phyloP scores from a whole-genome alignment of 2,113 vertebrate genomes.

The Apodemus sylvaticus region DNA sequence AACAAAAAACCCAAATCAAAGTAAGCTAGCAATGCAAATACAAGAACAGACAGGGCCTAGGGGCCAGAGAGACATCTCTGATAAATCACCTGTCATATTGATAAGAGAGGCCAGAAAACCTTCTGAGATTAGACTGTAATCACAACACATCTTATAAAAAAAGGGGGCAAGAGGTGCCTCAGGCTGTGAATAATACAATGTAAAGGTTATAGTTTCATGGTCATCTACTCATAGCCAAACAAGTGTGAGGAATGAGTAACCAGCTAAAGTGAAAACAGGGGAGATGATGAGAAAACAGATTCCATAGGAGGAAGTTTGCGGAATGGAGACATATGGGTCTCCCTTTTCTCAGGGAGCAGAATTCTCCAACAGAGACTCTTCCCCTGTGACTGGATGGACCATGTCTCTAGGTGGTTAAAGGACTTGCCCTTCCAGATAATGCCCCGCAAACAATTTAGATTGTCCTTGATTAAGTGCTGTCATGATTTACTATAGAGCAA shows the following conservation, averaged over 20 bases:
- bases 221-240: background rate
- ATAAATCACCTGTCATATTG: background rate
- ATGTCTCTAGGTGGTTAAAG: background rate
- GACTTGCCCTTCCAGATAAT: background rate
- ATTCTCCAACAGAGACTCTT: background rate
- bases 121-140: background rate
- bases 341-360: too few relatives aligned
- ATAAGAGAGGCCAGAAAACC: background rate
- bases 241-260: background rate
- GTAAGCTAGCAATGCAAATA: background rate
- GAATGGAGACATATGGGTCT: background rate
- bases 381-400: too few relatives aligned
- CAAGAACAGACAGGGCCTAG: background rate
- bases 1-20: background rate
- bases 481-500: background rate
- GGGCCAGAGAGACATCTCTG: background rate
- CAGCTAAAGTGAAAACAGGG: background rate
- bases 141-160: background rate
- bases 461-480: background rate
- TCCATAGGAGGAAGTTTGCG: background rate
- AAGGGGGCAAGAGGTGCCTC: background rate
- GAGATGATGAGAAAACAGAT: background rate
- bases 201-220: background rate
- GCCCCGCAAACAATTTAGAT: background rate
- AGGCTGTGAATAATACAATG: background rate